Evolutionary conservation across 2,888 invertebrate genomes (phyloP).

Genomic region (Drosophila nigritarsus): DNA sequence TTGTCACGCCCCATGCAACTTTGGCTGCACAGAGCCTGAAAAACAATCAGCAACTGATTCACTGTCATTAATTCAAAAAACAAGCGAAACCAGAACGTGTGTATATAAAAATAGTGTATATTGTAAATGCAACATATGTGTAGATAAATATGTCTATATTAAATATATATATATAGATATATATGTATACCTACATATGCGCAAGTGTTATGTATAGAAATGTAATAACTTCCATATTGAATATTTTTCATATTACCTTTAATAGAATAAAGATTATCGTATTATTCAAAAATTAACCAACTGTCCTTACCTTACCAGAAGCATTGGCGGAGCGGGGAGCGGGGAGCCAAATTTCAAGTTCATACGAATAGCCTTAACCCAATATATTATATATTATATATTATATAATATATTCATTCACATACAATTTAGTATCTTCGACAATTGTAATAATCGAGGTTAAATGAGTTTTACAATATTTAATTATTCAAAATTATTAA

Average conservation of each 20-base stretch:
- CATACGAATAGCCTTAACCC: too few relatives aligned
- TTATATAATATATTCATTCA: too few relatives aligned
- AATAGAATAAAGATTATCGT: too few relatives aligned
- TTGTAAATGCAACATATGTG: conserved; percentile 52
- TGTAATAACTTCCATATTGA: conserved; percentile 63
- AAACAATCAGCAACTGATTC: conserved; percentile 88
- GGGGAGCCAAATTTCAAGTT: too few relatives aligned
- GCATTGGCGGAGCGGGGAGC: too few relatives aligned
- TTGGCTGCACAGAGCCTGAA: conserved; percentile 88
- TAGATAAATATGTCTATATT: conserved; percentile 9
- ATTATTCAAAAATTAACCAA: too few relatives aligned
- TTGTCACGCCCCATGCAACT: conserved; percentile 86
- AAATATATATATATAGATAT: conserved; percentile 16
- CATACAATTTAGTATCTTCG: too few relatives aligned
- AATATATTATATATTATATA: too few relatives aligned
- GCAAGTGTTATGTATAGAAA: conserved; percentile 51
- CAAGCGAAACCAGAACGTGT: conserved; percentile 24
- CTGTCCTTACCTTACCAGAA: too few relatives aligned
- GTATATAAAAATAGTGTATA: conserved; percentile 61
- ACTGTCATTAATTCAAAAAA: conserved; percentile 52
- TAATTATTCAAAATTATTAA: too few relatives aligned
- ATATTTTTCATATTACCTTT: conserved; percentile 71
- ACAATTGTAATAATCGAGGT: too few relatives aligned
- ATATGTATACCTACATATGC: conserved; percentile 25
- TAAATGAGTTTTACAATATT: too few relatives aligned